Evolutionary conservation across 2,797 vertebrate species (phyloP), one percentile per base, ranked within the genome.

Genomic region (Lagothrix lagotricha): DNA sequence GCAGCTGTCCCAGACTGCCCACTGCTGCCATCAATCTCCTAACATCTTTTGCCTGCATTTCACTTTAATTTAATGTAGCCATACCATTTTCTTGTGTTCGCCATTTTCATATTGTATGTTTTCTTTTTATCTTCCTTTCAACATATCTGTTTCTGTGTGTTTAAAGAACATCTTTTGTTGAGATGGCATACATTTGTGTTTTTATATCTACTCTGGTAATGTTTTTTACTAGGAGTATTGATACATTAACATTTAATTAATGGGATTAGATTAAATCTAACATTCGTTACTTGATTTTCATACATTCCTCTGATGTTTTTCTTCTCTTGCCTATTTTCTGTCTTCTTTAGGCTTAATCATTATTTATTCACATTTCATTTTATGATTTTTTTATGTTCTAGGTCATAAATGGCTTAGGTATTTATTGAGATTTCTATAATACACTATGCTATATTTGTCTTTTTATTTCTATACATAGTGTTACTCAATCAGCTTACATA

Each of bases 361-460:
- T 85, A 52, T 64, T 76, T 96, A 89, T 90, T 93, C 26, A 64
- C 79, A 75, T 87, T 84, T 95, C 5, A 30, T 88, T 90, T 88
- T 88, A 50, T 82, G 14, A n/a, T 90, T 33, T 93, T 28, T 90
- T 67, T 13, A 67, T 67, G 20, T 77, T 80, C 15, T 87, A 95
- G 26, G 30, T 79, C 22, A 79, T 46, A 58, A 80, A 85, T 89
- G 39, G 33, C 7, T 48, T 92, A 24, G 26, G 2, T 52, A 52
- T 48, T 94, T 52, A 52, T 48, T 94, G 19, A 46, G 28, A 85
- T 64, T 96, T 95, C 6, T 22, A 54, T 73, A 80, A n/a, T 11
- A 50, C 1, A 85, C 1, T 1, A 46, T 41, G 4, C 54, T 82
- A 3, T 39, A 48, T 52, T 44, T n/a, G 36, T 61, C 36, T 84